Percentiles rank a stretch among this genome's conserved stretches.
phyloP scores from a whole-genome alignment of 1,140 invertebrate genomes.

The Batillaria attramentaria region DNA sequence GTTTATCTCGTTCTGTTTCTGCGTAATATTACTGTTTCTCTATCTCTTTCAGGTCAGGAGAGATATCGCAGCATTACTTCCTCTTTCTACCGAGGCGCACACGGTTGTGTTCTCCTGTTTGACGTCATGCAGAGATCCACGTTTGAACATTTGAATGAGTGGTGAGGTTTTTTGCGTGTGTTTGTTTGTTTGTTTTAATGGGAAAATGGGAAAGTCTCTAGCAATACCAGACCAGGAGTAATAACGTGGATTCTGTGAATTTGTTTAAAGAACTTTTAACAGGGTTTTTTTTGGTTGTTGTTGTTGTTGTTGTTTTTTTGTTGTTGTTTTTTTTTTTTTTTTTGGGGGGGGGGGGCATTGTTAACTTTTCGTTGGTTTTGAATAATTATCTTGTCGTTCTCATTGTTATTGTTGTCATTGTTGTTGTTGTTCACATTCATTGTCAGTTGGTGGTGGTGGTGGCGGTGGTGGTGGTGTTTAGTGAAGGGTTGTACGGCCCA shows the following conservation, averaged over 20 bases:
- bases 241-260: too few relatives aligned
- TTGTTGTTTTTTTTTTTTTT: neutral
- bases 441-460: neutral
- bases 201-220: neutral
- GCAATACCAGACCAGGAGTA: too few relatives aligned
- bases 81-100: slow-evolving; percentile 48
- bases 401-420: too few relatives aligned
- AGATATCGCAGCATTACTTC: slow-evolving; percentile 79
- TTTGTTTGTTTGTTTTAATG: neutral
- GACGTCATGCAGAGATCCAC: slow-evolving; percentile 47
- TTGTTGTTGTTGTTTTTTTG: neutral
- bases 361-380: neutral
- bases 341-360: neutral
- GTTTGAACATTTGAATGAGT: slow-evolving; percentile 41
- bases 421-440: neutral
- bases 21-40: neutral
- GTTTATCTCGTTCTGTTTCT: neutral
- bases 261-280: neutral
- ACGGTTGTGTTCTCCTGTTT: slow-evolving; percentile 53
- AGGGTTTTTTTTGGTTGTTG: neutral
- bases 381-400: neutral
- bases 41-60: slow-evolving; percentile 83
- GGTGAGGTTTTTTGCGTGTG: slow-evolving; percentile 38
- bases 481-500: too few relatives aligned
- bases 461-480: neutral